Base-by-base conservation (phyloP, 1,140 invertebrate genomes). In the Pseudomyrmex dendroicus region DNA sequence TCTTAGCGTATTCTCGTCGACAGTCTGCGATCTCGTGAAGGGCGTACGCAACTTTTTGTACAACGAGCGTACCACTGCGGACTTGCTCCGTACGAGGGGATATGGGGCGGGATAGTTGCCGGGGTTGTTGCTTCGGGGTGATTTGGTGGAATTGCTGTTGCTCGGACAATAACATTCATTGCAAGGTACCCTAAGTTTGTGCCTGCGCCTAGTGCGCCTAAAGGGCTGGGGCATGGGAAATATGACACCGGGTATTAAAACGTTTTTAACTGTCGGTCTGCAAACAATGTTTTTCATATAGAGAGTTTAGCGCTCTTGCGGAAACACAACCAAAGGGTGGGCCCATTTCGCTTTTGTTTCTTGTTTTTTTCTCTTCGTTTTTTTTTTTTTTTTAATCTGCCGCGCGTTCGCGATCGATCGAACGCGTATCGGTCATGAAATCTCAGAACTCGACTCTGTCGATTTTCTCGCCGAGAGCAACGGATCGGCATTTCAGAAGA, bases 221-320 rank as follows among this genome's bases (percentile, higher is more conserved):
- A 89, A 90, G 93, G 92, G 90, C 90, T 84, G 84, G 91, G 92
- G 91, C 86, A 92, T 91, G 87, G 93, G 93, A 92, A 91, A 94
- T 92, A 93, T 92, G 94, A 94, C 93, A 93, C 93, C 92, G 92
- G 93, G 93, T 94, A 94, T 93, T 91, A 92, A 93, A 91, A 94
- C 92, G 93, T 93, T 94, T 94, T 94, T 94, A 94, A 94, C 92
- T 94, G 93, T 94, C 92, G 93, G 93, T 94, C 93, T 94, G 93
- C 85, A 94, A 94, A 94, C 92, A 94, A 94, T 91, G 87, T 93
- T 61, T 93, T 93, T 93, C 86, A 93, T 92, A 89, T 91, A 92
- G 84, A 90, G 86, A 90, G 87, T 92, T 89, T 92, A 89, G 86
- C 89, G 88, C 88, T 91, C 85, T 89, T 91, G 90, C 85, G 82